phyloP scores from a whole-genome alignment of 2,113 vertebrate genomes.

The Bufo gargarizans region DNA sequence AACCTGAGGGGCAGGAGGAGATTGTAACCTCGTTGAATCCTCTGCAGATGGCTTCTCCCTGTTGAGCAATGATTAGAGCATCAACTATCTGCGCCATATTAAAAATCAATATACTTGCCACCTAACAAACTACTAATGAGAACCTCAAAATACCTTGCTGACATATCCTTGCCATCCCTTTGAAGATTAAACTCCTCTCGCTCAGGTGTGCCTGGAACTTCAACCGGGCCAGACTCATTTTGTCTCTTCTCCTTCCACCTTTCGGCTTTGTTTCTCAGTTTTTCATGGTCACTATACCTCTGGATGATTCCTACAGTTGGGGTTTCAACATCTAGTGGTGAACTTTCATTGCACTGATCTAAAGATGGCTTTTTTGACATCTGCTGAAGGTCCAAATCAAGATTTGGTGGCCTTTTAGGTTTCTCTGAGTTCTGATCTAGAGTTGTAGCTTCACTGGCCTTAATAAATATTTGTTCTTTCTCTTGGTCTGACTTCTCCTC shows the following conservation, averaged over 20 bases:
- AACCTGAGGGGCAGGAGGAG: not conserved
- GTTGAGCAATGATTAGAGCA: not conserved
- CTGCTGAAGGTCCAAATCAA: slow-evolving; percentile 64
- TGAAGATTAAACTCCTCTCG: slow-evolving; percentile 61
- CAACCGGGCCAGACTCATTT: slow-evolving; percentile 60
- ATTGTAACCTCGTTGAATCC: not conserved
- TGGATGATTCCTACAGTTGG: slow-evolving; percentile 73
- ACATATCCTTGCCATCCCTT: slow-evolving; percentile 11
- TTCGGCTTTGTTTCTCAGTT: slow-evolving; percentile 80
- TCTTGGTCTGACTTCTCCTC: slow-evolving; percentile 34
- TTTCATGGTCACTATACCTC: slow-evolving; percentile 72
- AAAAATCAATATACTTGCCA: not conserved
- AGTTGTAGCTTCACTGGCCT: not conserved
- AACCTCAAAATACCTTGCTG: slow-evolving; percentile 62
- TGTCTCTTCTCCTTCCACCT: slow-evolving; percentile 81
- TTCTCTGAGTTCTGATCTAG: slow-evolving; percentile 52
- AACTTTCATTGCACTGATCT: slow-evolving; percentile 39
- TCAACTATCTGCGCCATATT: not conserved
- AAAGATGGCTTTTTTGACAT: slow-evolving; percentile 43
- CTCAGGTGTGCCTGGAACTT: slow-evolving; percentile 68
- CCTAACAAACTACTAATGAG: no score
- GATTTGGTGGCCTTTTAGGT: slow-evolving; percentile 65
- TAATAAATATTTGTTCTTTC: slow-evolving; percentile 7
- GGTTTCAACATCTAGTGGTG: slow-evolving; percentile 65
- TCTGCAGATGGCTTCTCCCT: slow-evolving; percentile 14